Percentiles rank a stretch among this genome's conserved stretches.
Conservation (phyloP, 2,797 vertebrate genomes). For the Sebastes vulpes region DNA sequence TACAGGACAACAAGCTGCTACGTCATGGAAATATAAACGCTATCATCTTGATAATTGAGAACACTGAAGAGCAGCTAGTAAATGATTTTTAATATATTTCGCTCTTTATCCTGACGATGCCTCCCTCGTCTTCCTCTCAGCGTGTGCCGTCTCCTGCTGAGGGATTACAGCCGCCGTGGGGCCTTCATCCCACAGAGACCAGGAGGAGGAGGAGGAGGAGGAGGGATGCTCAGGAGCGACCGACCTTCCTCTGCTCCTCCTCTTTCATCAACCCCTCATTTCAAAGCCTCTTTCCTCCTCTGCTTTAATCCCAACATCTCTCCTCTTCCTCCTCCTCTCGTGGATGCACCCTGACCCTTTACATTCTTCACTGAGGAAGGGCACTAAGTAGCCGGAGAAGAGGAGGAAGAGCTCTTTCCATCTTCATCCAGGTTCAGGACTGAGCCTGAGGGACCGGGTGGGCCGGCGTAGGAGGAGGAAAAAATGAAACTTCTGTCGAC, state of each 20-base stretch:
- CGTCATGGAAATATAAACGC: not conserved
- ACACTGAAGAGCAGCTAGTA: not conserved
- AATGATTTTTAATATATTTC: not conserved
- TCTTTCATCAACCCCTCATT: not conserved
- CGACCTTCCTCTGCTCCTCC: conserved; percentile 1
- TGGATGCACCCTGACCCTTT: not conserved
- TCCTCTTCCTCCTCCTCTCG: not conserved
- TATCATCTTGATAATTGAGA: not conserved
- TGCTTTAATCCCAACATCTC: not conserved
- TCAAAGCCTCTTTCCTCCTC: not conserved
- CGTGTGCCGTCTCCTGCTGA: conserved; percentile 30
- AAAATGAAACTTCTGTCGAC: not conserved
- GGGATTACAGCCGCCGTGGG: conserved; percentile 41
- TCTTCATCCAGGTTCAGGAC: not conserved
- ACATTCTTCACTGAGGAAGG: conserved; percentile 33
- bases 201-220: not conserved
- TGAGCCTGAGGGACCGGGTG: not conserved
- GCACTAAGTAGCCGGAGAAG: not conserved
- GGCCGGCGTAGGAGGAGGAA: not conserved
- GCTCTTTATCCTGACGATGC: conserved; percentile 9
- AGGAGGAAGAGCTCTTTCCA: not conserved
- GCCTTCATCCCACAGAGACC: conserved; percentile 2
- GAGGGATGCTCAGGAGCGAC: not conserved
- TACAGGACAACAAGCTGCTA: not conserved
- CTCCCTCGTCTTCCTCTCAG: conserved; percentile 33